Evolutionary conservation across 1,140 invertebrate genomes (phyloP), one percentile per base, ranked within the genome.

Genomic region (Scaptomyza hsui): DNA sequence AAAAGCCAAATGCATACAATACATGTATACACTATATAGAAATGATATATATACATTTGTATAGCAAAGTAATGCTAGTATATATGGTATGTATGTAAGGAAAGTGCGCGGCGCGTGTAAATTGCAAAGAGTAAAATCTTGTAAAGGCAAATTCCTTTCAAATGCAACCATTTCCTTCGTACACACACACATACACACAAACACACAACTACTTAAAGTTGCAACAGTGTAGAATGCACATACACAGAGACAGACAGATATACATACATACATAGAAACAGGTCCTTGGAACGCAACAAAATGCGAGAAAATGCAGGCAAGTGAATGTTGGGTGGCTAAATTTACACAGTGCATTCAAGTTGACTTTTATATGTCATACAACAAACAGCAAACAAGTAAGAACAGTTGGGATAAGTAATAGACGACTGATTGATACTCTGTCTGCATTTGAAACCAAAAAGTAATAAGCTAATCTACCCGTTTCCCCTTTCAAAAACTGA

Each of bases 41-140:
- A 16, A 18, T 51, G 26, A 56, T 32, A 60, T 5, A 42, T 26
- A 42, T 49, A 32, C 16, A 55, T 16, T 16, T 24, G 60, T 24
- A 49, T 18, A 42, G 42, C 39, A 10, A 39, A 6, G 12, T 52
- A 44, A 41, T 26, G 47, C 18, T 37, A 24, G n/a, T 29, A 18
- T 35, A 6, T 37, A n/a, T 15, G 21, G 18, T 19, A 5, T 45
- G 12, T 21, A 4, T 62, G 19, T 44, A 65, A 68, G 62, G 72
- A 72, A 72, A 72, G 81, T 72, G 60, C 64, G 75, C 69, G 81
- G 63, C 81, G 81, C 81, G 80, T 85, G 80, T 85, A 85, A 85
- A 85, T 86, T 85, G 80, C 81, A 85, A 85, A 85, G 81, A 85
- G 80, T 85, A 86, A 85, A 85, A 85, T 85, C 80, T 85, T 85